Conservation (phyloP, 2,113 vertebrate species). For the Hystrix brachyura region DNA sequence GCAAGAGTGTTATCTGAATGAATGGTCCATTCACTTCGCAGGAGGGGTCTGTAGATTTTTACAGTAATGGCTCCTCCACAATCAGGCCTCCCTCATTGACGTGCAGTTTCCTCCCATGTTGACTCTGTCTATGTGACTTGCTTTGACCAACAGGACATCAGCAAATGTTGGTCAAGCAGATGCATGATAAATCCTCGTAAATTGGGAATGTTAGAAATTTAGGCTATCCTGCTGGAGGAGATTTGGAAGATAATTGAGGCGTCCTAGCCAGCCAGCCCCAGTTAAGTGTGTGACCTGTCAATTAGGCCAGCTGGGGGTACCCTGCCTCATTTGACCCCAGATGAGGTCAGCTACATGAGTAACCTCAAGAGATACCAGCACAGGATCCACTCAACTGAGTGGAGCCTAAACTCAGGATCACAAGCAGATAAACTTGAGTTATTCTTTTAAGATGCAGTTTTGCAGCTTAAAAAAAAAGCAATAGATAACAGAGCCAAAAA, state of each 20-base stretch:
- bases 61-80: not conserved
- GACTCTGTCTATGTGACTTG: not conserved
- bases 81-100: not conserved
- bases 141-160: not conserved
- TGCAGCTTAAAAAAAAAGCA: not conserved
- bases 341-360: not conserved
- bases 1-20: not conserved
- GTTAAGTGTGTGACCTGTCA: not conserved
- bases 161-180: not conserved
- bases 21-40: not conserved
- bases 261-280: not conserved
- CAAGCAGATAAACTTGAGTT: not conserved
- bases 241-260: not conserved
- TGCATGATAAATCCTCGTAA: not conserved
- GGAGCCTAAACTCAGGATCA: not conserved
- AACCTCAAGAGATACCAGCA: not conserved
- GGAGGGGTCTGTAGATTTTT: not conserved
- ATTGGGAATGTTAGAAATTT: not conserved
- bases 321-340: not conserved
- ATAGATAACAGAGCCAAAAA: not conserved
- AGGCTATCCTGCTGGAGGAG: not conserved
- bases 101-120: not conserved
- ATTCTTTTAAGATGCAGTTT: slow-evolving; percentile 12
- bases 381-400: not conserved
- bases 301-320: not conserved